Conservation (phyloP, 2,113 vertebrate species). For the Nannospalax galili region DNA sequence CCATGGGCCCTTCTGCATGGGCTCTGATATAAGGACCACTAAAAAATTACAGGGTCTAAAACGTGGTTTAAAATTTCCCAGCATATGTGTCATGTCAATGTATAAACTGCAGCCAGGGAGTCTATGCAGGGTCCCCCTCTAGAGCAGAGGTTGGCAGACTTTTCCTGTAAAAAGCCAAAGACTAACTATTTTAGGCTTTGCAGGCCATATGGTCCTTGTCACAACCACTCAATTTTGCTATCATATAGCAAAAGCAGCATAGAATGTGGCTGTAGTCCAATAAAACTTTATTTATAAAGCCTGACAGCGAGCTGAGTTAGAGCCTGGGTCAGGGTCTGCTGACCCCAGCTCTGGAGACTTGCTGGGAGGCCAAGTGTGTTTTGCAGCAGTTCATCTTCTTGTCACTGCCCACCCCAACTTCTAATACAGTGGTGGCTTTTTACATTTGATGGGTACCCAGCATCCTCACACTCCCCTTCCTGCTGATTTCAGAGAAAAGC, state of each 20-base stretch:
- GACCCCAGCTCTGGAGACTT: neutral
- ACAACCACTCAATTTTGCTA: neutral
- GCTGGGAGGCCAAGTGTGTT: neutral
- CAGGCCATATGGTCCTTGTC: conserved; percentile 15
- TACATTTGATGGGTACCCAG: neutral
- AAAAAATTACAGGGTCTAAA: neutral
- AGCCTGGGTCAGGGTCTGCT: neutral
- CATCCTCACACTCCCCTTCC: neutral
- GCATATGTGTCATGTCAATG: neutral
- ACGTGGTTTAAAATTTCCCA: neutral
- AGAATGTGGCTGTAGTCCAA: neutral
- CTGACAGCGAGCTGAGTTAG: neutral
- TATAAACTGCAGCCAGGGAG: neutral
- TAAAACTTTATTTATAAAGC: conserved; percentile 66
- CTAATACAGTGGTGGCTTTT: neutral
- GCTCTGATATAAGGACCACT: neutral
- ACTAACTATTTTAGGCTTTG: conserved; percentile 38
- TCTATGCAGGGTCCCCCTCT: neutral
- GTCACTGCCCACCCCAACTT: no score
- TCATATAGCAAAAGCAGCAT: neutral
- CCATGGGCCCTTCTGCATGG: neutral
- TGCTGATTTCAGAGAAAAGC: neutral
- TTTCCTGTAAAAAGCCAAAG: conserved; percentile 29
- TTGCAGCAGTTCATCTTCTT: neutral
- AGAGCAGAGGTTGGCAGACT: conserved; percentile 23